Evolutionary conservation across 23 tunicate genomes (phyloP).

Genomic region (Oikopleura dioica): DNA sequence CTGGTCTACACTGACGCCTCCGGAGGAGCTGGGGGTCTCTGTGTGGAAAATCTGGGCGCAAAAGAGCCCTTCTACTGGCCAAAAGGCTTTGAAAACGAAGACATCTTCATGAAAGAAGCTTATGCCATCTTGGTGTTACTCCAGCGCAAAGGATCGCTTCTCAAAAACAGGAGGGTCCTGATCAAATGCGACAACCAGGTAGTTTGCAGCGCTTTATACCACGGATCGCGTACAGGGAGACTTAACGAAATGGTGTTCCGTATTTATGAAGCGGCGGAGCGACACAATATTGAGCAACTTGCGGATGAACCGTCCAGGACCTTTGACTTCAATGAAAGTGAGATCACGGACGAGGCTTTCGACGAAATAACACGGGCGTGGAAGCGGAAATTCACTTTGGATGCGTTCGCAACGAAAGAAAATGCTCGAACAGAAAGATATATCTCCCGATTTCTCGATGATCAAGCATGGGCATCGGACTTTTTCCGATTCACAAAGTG

Average conservation of each 20-base stretch:
- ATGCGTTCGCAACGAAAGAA: background rate
- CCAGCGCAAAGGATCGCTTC: background rate
- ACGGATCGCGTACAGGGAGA: background rate
- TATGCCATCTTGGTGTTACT: background rate
- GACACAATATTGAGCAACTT: background rate
- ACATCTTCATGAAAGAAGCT: background rate
- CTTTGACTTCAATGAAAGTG: background rate
- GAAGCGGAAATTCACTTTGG: background rate
- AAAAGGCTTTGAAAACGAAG: background rate
- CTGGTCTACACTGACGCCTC: background rate
- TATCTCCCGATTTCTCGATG: too few relatives aligned
- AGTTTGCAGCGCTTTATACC: background rate
- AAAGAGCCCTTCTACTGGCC: background rate
- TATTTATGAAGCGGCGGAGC: background rate
- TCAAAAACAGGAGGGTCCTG: background rate
- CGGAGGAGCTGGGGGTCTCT: background rate
- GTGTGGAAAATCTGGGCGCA: background rate
- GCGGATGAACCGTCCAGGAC: conserved; percentile 5
- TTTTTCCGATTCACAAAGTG: too few relatives aligned
- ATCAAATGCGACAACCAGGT: background rate
- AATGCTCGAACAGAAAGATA: background rate
- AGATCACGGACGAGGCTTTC: background rate
- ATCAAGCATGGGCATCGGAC: too few relatives aligned
- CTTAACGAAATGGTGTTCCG: background rate
- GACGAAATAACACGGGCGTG: background rate